Conservation (phyloP, 2,113 vertebrate genomes). For the Pelmatolapia mariae region DNA sequence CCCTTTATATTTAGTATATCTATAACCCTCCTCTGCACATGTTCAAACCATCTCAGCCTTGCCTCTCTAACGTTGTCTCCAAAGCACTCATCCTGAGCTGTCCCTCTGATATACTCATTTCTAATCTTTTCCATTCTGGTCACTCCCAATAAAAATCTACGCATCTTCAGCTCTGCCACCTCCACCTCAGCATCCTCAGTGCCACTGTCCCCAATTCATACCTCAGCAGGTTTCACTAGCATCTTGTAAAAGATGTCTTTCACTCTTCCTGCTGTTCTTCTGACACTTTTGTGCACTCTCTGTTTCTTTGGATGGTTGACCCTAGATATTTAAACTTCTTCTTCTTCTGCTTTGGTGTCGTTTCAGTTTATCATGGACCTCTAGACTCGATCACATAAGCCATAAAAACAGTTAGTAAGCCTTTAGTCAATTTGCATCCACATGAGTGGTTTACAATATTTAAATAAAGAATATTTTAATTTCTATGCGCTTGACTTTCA, state of each 20-base stretch:
- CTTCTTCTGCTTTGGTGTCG: rapidly evolving
- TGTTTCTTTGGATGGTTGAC: neutral
- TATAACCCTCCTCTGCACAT: neutral
- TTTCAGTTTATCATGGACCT: neutral
- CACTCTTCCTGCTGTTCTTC: neutral
- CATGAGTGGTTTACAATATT: neutral
- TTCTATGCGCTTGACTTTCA: neutral
- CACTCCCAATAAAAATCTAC: neutral
- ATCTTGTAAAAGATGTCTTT: neutral
- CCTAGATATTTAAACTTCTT: neutral
- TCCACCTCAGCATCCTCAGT: neutral
- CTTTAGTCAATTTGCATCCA: neutral
- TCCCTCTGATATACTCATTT: neutral
- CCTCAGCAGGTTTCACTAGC: neutral
- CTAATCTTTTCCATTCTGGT: neutral
- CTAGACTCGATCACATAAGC: neutral
- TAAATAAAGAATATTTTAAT: neutral
- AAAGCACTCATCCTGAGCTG: neutral
- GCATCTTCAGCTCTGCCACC: neutral
- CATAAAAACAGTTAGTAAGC: neutral
- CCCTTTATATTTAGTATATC: rapidly evolving
- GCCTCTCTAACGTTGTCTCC: neutral
- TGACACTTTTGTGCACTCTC: neutral
- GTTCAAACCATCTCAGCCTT: neutral
- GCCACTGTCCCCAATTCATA: neutral